Percentiles rank a stretch among this genome's conserved stretches.
Conservation (phyloP, 2,888 invertebrate genomes). For the Odontothrips loti region DNA sequence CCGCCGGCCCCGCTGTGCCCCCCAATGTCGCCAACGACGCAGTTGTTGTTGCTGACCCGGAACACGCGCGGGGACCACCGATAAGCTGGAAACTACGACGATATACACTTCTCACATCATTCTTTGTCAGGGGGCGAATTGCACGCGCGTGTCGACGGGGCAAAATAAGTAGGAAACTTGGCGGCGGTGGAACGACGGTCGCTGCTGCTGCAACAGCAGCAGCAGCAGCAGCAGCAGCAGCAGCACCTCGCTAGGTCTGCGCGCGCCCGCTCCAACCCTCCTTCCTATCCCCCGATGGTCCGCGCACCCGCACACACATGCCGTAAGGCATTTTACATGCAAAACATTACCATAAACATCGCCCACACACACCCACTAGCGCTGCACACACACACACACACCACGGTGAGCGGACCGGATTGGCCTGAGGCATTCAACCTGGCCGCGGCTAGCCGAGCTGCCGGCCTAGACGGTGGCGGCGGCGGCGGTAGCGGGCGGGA, state of each 20-base stretch:
- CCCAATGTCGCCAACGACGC: too few relatives aligned
- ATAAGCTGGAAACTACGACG: too few relatives aligned
- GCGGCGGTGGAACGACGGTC: too few relatives aligned
- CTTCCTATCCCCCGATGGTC: neutral
- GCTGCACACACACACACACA: neutral
- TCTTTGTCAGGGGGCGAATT: too few relatives aligned
- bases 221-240: neutral
- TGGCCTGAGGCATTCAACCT: too few relatives aligned
- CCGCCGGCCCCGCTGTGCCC: too few relatives aligned
- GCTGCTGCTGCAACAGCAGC: too few relatives aligned
- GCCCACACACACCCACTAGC: neutral
- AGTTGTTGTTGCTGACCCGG: too few relatives aligned
- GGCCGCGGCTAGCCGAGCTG: neutral
- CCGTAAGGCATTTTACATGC: neutral
- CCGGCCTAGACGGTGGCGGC: neutral
- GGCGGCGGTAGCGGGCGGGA: neutral
- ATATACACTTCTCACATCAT: too few relatives aligned
- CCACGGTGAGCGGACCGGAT: neutral
- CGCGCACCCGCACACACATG: neutral
- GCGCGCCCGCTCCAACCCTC: neutral
- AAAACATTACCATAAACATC: conserved; percentile 23
- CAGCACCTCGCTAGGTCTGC: neutral
- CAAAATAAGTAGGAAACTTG: too few relatives aligned
- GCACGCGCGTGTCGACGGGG: too few relatives aligned
- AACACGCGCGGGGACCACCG: too few relatives aligned